Conservation (phyloP, 2,888 invertebrate species). For the Dryocosmus kuriphilus region DNA sequence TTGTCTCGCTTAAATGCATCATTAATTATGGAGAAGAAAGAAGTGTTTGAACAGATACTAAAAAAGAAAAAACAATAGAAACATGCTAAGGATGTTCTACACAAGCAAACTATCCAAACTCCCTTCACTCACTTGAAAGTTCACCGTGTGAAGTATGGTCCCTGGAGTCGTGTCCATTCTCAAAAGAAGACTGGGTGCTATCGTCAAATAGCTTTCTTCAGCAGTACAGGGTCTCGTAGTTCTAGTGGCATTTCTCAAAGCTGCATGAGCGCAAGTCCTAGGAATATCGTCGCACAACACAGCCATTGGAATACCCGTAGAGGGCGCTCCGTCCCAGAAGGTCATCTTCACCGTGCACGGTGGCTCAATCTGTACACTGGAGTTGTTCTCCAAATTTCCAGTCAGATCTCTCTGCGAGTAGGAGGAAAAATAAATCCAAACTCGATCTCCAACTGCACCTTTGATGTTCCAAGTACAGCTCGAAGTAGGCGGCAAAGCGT, state of each 20-base stretch:
- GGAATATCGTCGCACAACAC: conserved; percentile 82
- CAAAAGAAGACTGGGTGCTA: conserved; percentile 73
- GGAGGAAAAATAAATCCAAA: conserved; percentile 93
- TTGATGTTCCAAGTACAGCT: conserved; percentile 92
- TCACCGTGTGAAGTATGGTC: conserved; percentile 87
- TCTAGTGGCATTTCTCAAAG: conserved; percentile 85
- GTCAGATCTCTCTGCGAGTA: conserved; percentile 88
- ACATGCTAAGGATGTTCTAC: too few species aligned
- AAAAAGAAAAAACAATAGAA: too few species aligned
- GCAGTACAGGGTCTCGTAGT: conserved; percentile 88
- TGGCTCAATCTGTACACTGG: conserved; percentile 66
- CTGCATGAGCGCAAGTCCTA: conserved; percentile 89
- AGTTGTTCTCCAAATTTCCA: conserved; percentile 70
- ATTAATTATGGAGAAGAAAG: too few species aligned
- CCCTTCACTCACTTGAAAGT: conserved; percentile 73
- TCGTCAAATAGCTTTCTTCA: conserved; percentile 88
- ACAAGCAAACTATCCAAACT: too few species aligned
- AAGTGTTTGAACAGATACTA: too few species aligned
- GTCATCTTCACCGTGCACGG: conserved; percentile 70
- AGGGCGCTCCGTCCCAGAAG: conserved; percentile 72
- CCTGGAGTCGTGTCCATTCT: conserved; percentile 76
- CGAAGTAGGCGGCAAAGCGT: conserved; percentile 91
- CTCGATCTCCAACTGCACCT: conserved; percentile 87
- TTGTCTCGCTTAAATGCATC: too few species aligned
- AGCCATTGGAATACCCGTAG: conserved; percentile 69